Base-by-base conservation (phyloP, 64 coral and sea anemone species). In the Montipora sp. region DNA sequence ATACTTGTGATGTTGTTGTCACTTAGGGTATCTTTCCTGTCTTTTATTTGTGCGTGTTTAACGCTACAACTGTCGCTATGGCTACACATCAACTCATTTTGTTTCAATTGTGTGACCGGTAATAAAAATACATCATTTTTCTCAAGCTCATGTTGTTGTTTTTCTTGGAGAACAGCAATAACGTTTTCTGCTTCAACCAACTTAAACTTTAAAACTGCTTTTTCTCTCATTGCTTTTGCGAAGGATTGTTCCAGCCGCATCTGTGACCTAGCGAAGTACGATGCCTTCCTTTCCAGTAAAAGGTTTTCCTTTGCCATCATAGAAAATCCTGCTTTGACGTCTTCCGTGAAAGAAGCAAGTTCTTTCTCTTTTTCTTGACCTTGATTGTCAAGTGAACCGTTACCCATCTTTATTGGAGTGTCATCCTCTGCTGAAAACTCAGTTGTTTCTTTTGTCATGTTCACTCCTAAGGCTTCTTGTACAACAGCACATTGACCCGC, bases 241-340 rank as follows among this genome's bases (percentile, higher is more conserved):
- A 94, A 66, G 0, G 95, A 73, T 23, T 92, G 63, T 58, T 98
- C 83, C 7, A 98, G 65, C 55, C 75, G 80, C 78, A 92, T 79
- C 13, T 89, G 83, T 2, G 89, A 71, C 78, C 82, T 91, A 8
- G 87, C 89, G 75, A 96, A 90, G 51, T 87, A 44, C 7, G 92
- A 90, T 45, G 95, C 94, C 75, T 94, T 91, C 10, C 24, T 92
- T 58, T 98, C 95, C 15, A 98, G 79, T 71, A 89, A 50, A 44
- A 98, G 83, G 3, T 81, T 92, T 80, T 98, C 95, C 66, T 94
- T 91, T 53, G 92, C 81, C 73, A 94, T 94, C n/a, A 77, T 21
- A 12, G 87, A 75, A 3, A 90, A 70, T 49, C 59, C 76, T 23
- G 55, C 51, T 59, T 79, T 65, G 16, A 85, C 77, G 50, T 51